These are phyloP conservation scores for Drosophila paulistorum DNA, from an alignment of 1,140 invertebrate species.

Conservation along the genomic window DNA sequence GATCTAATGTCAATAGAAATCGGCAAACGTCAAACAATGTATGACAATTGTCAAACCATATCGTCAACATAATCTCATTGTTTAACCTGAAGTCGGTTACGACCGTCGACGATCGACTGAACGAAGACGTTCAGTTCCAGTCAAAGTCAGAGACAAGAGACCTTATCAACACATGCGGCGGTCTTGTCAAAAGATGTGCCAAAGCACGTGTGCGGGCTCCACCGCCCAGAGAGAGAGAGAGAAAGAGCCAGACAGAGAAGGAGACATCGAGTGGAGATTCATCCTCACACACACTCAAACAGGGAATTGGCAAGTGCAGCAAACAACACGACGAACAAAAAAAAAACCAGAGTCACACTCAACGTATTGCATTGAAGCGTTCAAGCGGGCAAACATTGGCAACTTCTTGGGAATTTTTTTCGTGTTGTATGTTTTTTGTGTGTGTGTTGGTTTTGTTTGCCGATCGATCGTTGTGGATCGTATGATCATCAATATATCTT, in stretches of 20 bases:
- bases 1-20: constrained; percentile 76
- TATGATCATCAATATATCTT: constrained; percentile 57
- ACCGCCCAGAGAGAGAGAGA: background rate
- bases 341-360: constrained; percentile 27
- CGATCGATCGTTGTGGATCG: constrained; percentile 49
- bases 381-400: constrained; percentile 75
- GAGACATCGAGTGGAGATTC: background rate
- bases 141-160: background rate
- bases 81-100: constrained; percentile 57
- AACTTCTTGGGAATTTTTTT: constrained; percentile 77
- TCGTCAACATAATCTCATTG: constrained; percentile 82
- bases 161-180: constrained; percentile 21
- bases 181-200: constrained; percentile 22
- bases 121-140: constrained; percentile 5
- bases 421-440: constrained; percentile 7
- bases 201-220: constrained; percentile 12
- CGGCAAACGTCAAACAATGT: constrained; percentile 82
- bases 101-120: background rate
- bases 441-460: constrained; percentile 31
- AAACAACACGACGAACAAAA: constrained; percentile 42
- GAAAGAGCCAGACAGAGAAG: background rate
- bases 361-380: constrained; percentile 62
- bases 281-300: background rate
- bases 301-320: constrained; percentile 12
- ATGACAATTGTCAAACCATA: constrained; percentile 82